Evolutionary conservation across 2,888 invertebrate species (phyloP).

Genomic region (Heterodera filipjevi): DNA sequence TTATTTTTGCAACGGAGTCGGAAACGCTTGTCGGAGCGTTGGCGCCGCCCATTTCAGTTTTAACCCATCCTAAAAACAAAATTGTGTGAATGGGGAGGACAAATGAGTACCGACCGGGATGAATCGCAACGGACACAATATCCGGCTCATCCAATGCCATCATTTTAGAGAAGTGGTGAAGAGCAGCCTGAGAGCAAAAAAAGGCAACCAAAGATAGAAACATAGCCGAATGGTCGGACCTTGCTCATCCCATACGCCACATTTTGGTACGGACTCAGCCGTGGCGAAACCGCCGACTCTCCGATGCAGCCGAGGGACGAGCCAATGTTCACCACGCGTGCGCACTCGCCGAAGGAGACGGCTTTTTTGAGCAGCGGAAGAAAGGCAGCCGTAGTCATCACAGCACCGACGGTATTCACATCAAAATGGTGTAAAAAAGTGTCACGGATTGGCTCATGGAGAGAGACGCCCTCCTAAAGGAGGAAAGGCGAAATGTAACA

Average conservation of each 20-base stretch:
- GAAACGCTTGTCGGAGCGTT: conserved; percentile 43
- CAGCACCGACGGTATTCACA: conserved; percentile 15
- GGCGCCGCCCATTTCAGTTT: conserved; percentile 51
- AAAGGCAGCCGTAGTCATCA: conserved; percentile 18
- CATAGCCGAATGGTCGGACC: neutral
- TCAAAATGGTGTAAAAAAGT: conserved; percentile 19
- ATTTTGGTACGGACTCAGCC: neutral
- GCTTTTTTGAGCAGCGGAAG: conserved; percentile 14
- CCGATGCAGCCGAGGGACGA: conserved; percentile 21
- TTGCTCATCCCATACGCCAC: conserved; percentile 28
- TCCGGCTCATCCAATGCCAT: conserved; percentile 42
- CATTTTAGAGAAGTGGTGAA: conserved; percentile 50
- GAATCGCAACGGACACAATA: conserved; percentile 46
- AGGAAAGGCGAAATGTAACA: neutral
- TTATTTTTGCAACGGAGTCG: conserved; percentile 39
- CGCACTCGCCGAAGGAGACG: neutral
- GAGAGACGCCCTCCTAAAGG: conserved; percentile 15
- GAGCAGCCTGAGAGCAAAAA: conserved; percentile 41
- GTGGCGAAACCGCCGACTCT: conserved; percentile 6
- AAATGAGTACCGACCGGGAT: conserved; percentile 39
- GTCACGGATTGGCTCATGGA: conserved; percentile 8
- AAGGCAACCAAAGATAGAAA: neutral
- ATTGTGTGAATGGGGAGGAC: neutral
- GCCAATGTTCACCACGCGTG: conserved; percentile 20
- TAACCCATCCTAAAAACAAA: conserved; percentile 46